phyloP scores from a whole-genome alignment of 2,888 invertebrate genomes.

The Erannis defoliaria region DNA sequence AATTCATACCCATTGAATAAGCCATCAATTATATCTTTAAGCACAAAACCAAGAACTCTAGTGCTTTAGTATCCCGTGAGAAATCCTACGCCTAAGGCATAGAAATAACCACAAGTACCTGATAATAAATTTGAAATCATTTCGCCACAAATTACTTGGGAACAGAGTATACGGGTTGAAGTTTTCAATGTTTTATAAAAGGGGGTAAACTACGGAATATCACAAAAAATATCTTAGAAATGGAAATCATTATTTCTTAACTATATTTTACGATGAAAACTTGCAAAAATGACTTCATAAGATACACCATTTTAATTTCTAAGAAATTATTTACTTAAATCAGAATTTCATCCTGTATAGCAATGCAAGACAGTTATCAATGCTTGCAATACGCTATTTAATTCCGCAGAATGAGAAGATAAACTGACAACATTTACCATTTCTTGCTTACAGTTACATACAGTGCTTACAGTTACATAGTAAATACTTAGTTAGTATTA shows the following conservation, averaged over 20 bases:
- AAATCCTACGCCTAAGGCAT: conserved; percentile 47
- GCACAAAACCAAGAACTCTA: conserved; percentile 48
- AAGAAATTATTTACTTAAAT: too few relatives aligned
- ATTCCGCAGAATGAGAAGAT: conserved; percentile 21
- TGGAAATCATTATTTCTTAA: too few relatives aligned
- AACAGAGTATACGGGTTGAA: conserved; percentile 3
- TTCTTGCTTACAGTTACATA: too few relatives aligned
- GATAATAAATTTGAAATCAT: conserved; percentile 37
- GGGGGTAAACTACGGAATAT: background rate
- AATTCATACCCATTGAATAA: conserved; percentile 52
- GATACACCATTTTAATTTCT: too few relatives aligned
- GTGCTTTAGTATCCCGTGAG: conserved; percentile 52
- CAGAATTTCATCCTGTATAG: conserved; percentile 6
- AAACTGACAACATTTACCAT: conserved; percentile 16
- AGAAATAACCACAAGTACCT: conserved; percentile 25
- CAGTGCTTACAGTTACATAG: background rate
- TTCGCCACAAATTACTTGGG: conserved; percentile 35
- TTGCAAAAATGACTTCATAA: background rate
- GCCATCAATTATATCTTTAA: conserved; percentile 48
- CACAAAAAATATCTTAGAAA: too few relatives aligned
- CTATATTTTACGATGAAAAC: too few relatives aligned
- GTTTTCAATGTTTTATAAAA: background rate
- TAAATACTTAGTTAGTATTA: background rate
- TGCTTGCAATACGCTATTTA: conserved; percentile 28
- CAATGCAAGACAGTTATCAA: conserved; percentile 35